phyloP scores from a whole-genome alignment of 2,797 vertebrate species.

The Sciurus vulgaris region DNA sequence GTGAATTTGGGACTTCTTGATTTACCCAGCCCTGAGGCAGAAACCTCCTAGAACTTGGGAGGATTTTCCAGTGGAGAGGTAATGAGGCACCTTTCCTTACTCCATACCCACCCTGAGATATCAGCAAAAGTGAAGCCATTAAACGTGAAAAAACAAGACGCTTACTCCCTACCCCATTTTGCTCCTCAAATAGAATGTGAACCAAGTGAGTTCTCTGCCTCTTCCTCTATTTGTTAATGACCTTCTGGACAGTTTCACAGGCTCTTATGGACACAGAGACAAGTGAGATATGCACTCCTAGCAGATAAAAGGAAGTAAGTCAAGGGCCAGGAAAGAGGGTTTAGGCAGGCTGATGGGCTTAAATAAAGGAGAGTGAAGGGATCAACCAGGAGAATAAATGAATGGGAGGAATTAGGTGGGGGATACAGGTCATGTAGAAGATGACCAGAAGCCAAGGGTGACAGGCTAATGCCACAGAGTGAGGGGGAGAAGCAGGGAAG shows the following conservation, averaged over 20 bases:
- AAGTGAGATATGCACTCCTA: neutral
- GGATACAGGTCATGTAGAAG: neutral
- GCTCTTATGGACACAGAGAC: neutral
- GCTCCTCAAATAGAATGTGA: neutral
- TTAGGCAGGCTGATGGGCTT: neutral
- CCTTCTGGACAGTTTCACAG: neutral
- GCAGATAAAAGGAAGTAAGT: neutral
- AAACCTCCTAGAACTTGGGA: neutral
- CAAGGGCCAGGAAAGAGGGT: neutral
- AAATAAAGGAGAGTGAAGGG: too few relatives aligned
- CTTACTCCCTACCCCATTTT: neutral
- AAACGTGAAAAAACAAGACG: neutral
- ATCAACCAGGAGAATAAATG: neutral
- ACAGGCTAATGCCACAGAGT: neutral
- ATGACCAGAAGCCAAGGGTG: neutral
- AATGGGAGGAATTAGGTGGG: neutral
- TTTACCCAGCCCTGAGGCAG: neutral
- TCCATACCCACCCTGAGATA: neutral
- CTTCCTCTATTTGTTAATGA: neutral
- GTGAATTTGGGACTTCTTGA: neutral
- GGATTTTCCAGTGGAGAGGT: neutral
- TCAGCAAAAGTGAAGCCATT: neutral
- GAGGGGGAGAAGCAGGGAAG: neutral
- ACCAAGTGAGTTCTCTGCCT: neutral
- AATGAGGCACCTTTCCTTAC: rapidly evolving